phyloP scores from a whole-genome alignment of 2,888 invertebrate genomes.

The Nysson spinosus region DNA sequence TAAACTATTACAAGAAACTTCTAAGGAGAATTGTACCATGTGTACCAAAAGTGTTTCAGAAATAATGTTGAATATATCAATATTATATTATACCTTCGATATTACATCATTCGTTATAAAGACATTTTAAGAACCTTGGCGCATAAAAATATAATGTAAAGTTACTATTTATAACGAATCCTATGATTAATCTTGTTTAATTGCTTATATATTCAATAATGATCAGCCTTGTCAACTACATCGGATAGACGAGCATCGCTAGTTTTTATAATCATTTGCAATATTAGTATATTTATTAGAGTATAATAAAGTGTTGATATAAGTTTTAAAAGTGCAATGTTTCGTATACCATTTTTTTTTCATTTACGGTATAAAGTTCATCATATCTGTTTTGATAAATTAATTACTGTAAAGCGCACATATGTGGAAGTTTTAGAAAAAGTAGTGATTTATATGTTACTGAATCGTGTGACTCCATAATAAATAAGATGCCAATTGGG shows the following conservation, averaged over 20 bases:
- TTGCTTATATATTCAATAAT: slow-evolving; percentile 31
- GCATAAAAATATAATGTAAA: slow-evolving; percentile 23
- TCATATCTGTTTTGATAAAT: not conserved
- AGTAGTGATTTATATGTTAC: not conserved
- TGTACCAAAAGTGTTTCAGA: slow-evolving; percentile 6
- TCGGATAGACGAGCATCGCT: no score
- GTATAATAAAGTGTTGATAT: not conserved
- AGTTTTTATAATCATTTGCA: no score
- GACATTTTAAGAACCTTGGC: not conserved
- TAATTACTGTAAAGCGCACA: not conserved
- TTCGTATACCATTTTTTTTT: no score
- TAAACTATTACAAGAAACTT: not conserved
- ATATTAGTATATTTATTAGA: no score
- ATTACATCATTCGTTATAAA: slow-evolving; percentile 3
- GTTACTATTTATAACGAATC: slow-evolving; percentile 11
- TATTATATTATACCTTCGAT: not conserved
- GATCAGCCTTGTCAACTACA: no score
- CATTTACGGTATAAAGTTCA: no score
- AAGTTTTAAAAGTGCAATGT: no score
- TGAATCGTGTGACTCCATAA: slow-evolving; percentile 1
- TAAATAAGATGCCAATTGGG: slow-evolving; percentile 10
- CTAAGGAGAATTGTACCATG: slow-evolving; percentile 12
- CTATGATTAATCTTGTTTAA: slow-evolving; percentile 18
- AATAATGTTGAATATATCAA: not conserved
- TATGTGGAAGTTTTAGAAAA: no score